Conservation (phyloP, 2,888 invertebrate genomes). For the Orthonychiurus folsomi region DNA sequence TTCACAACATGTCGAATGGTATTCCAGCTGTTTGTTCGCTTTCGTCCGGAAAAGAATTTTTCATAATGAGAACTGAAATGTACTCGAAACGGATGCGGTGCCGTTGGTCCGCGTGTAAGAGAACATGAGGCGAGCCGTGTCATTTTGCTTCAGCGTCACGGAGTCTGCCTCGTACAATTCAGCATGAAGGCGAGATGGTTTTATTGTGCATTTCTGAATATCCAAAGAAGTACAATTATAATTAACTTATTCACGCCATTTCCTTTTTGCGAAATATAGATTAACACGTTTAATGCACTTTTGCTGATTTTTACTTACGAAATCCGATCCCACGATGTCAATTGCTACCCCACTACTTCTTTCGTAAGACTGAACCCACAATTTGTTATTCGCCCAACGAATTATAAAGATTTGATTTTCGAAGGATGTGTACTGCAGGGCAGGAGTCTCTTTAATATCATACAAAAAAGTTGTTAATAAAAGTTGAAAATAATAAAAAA, state of each 20-base stretch:
- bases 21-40: constrained; percentile 43
- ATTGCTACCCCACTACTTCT: not conserved
- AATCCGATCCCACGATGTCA: not conserved
- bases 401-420: not conserved
- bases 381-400: constrained; percentile 6
- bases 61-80: constrained; percentile 45
- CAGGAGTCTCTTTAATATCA: not conserved
- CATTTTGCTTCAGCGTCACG: not conserved
- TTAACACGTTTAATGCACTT: not conserved
- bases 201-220: not conserved
- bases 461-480: not conserved
- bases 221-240: not conserved
- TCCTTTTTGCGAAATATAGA: too few relatives aligned
- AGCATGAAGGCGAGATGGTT: not conserved
- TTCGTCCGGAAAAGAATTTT: constrained; percentile 42
- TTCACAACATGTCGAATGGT: constrained; percentile 44
- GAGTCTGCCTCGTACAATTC: not conserved
- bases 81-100: too few relatives aligned
- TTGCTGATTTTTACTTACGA: constrained; percentile 3
- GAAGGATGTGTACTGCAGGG: not conserved
- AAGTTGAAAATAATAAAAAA: too few relatives aligned
- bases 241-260: not conserved
- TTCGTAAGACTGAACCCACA: constrained; percentile 6
- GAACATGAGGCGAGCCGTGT: not conserved
- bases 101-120: too few relatives aligned